Base-by-base conservation (phyloP, 2,113 vertebrate genomes). In the Myrmecophaga tridactyla region DNA sequence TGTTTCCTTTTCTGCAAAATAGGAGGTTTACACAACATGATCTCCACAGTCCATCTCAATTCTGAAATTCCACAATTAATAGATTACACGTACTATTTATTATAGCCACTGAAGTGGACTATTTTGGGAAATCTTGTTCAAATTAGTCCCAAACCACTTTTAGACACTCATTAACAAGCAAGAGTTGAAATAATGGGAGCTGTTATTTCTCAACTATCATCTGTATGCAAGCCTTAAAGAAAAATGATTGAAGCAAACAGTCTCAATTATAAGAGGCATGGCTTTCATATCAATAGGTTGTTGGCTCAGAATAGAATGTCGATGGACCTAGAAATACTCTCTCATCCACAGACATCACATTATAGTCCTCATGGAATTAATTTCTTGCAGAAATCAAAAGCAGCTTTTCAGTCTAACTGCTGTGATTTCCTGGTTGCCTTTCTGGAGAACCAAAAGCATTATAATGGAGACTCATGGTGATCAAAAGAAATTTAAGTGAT, bases 1-100 rank as follows among this genome's bases (percentile, higher is more conserved):
- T 93, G 65, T 92, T 97, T 94, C 85, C 51, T 94, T 95, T 92
- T 73, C 69, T 88, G 17, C 65, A 92, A 96, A 95, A 89, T 72
- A 76, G 80, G 46, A 13, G 14, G 15, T 88, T 94, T 90, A 36
- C 94, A 3, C 43, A 86, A 60, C 46, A 62, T 29, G 18, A 75
- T 51, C 53, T 82, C 60, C 41, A 76, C 27, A 31, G n/a, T 14
- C 21, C 48, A 77, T 43, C 86, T 93, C 18, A 51, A 34, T 82
- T 90, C n/a, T 78, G 73, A 96, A 82, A 82, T 88, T 83, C 36
- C 85, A 65, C 51, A 82, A 84, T 94, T 88, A 94, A 82, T 86
- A 90, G 67, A 77, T 34, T 58, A 78, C 48, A 83, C 83, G 92
- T 96, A 51, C 63, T 89, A 63, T 70, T 77, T 89, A 93, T 39